Conservation (phyloP, 2,888 invertebrate species). For the Balanococcus diminutus region DNA sequence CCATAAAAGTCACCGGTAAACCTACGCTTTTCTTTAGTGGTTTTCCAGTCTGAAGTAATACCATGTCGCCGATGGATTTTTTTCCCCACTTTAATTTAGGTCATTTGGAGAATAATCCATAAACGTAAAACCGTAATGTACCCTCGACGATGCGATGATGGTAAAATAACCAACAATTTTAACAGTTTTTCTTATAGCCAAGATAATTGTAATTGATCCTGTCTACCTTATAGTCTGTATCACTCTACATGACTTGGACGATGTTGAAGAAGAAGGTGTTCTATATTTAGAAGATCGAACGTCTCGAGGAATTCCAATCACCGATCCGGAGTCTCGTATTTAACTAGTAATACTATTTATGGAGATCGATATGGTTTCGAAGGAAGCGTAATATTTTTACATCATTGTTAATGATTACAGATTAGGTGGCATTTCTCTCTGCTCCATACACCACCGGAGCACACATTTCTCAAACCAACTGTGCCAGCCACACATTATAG, state of each 20-base stretch:
- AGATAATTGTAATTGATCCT: constrained; percentile 14
- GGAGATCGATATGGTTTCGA: constrained; percentile 3
- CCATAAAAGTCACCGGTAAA: constrained; percentile 9
- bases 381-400: constrained; percentile 16
- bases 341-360: not conserved
- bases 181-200: not conserved
- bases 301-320: not conserved
- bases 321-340: not conserved
- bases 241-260: not conserved
- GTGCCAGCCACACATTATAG: not conserved
- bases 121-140: not conserved
- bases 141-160: not conserved
- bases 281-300: not conserved
- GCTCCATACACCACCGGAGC: not conserved
- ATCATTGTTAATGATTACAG: constrained; percentile 32
- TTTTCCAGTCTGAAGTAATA: not conserved
- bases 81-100: not conserved
- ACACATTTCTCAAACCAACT: not conserved
- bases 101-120: constrained; percentile 27
- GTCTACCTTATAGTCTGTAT: not conserved
- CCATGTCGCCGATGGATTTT: not conserved
- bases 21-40: not conserved
- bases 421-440: constrained; percentile 27
- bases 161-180: not conserved
- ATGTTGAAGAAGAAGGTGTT: not conserved